Evolutionary conservation across 2,113 vertebrate species (phyloP), one percentile per base, ranked within the genome.

Genomic region (Ophthalmotilapia sp.): DNA sequence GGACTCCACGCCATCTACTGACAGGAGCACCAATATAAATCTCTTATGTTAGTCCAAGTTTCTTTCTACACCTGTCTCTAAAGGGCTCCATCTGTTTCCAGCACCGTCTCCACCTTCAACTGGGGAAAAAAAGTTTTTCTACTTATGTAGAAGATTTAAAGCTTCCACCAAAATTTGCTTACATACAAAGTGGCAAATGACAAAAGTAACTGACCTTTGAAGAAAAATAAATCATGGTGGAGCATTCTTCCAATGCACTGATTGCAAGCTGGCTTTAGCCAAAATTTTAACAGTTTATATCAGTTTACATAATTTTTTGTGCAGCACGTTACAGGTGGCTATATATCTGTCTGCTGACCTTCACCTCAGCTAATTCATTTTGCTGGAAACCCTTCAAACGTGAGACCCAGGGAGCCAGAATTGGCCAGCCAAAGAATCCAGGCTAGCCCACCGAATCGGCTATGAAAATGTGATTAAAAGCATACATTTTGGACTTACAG

Each of bases 1-100:
- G 90, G 88, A 81, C 33, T 58, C 55, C 26, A 15, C 1, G 3
- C 47, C 6, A 53, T 79, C 3, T 29, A 31, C 36, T 68, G 53
- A 82, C 81, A 60, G 89, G 36, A 75, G 21, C 75, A 47, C 54
- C 31, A 31, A 84, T 75, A 19, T 70, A 45, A 15, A 31, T 81
- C 80, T 88, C 75, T 80, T 55, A 90, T 86, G 47, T 89, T 51
- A 75, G 49, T 33, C 80, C 79, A 92, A 80, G 81, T n/a, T 4
- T 75, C 81, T 70, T 45, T 82, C 45, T 70, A 65, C 70, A 80
- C 58, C 23, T 14, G 19, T 65, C 79, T 58, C n/a, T 77, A 14
- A 75, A 29, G 82, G 17, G 11, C 8, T 55, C 12, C 9, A 19
- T 38, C 36, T 54, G 15, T 47, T 73, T 45, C n/a, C 33, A 58